Evolutionary conservation across 1,140 invertebrate genomes (phyloP), one percentile per base, ranked within the genome.

Genomic region (Armadillidium nasatum): DNA sequence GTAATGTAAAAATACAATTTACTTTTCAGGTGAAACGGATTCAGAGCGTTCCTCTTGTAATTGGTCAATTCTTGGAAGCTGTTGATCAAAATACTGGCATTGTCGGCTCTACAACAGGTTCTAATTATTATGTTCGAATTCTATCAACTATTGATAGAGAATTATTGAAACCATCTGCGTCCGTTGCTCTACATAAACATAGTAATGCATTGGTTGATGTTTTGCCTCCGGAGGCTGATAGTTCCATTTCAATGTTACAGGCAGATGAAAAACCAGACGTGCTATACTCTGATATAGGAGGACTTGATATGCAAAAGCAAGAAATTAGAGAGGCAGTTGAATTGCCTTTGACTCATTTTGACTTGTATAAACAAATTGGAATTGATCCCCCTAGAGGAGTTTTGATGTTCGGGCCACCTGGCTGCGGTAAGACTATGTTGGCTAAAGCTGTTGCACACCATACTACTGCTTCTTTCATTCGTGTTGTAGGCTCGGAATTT

Each of bases 241-340:
- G 94, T 73, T 96, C 91, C 80, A 98, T 96, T 80, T 97, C 95
- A 75, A 98, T 98, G 96, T 86, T 98, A 45, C 91, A 94, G 80
- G 78, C 84, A 90, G 97, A 99, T 90, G 97, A 99, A 85, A 99
- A 99, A 83, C 97, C 97, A 4, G 96, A 99, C 87, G 95, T 99
- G 15, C 89, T 90, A 70, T 99, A 99, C 84, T 90, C 92, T 23
- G 97, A 99, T 83, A 99, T 99, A 86, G 98, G 98, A 86, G 98
- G 98, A 66, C 95, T 99, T 91, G 97, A 99, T 84, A 98, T 98
- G 88, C 97, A 99, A 85, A 99, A 99, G 82, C 97, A 99, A 85
- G 97, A 99, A 86, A 98, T 99, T 77, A 87, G 97, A 72, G 98
- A 99, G 87, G 97, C 97, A 70, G 97, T 99, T 0, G 97, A 99